Evolutionary conservation across 2,888 invertebrate genomes (phyloP), one percentile per base, ranked within the genome.

Genomic region (Rotaria magnacalcarata): DNA sequence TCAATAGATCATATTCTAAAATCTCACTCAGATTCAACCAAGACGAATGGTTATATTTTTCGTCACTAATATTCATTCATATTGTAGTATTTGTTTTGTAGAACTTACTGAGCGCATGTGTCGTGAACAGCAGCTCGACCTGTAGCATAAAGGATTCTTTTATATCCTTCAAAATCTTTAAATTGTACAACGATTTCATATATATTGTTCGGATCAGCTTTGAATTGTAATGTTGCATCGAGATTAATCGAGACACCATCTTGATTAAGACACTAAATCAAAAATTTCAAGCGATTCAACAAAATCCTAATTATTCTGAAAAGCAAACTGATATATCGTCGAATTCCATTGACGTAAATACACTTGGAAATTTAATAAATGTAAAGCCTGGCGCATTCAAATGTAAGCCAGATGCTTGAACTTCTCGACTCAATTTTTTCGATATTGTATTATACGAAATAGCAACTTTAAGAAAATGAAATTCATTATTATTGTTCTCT

Each of bases 361-460:
- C 89, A 87, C 89, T 90, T n/a, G 90, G 90, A 87, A 90, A 90
- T 52, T 88, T 89, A 87, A 90, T 89, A 87, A 90, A 90, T 85
- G 88, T 88, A 87, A 89, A 90, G 0, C 90, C 90, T 21, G 90
- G 90, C 0, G 90, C 89, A 3, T 90, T 90, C 67, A 88, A 88
- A 87, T 90, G 90, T 10, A 90, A 87, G 16, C 90, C 90, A 67
- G 67, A 11, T 34, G 34, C 16, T 34, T 67, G 67, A 67, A 41
- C 41, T 0, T 41, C 16, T 67, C 34, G 34, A 2, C 67, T 16
- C 6, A 67, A 34, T 67, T 67, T 67, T 27, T 67, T 67, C 8
- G 67, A 67, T 7, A 67, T 67, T 8, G 34, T 67, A 67, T 67
- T 67, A 34, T 67, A 67, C 19, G 34, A 41, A 19, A 67, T 67